These are phyloP conservation scores for Allobates femoralis DNA, from an alignment of 2,797 vertebrate genomes.

Conservation along the genomic window DNA sequence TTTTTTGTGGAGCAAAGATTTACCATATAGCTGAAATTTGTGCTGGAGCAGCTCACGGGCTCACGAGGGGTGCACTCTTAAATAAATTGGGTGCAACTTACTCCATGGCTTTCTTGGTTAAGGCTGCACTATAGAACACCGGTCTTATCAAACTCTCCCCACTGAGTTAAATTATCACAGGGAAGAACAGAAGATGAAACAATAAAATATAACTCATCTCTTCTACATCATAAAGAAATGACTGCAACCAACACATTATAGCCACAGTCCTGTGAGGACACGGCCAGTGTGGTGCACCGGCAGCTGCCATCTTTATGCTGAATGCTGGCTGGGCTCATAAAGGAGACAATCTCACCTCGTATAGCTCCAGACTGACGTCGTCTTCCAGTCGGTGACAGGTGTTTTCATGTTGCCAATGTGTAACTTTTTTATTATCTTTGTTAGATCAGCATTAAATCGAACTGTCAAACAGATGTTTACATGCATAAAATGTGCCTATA, in stretches of 20 bases:
- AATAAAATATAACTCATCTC: neutral
- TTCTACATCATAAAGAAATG: neutral
- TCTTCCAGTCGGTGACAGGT: neutral
- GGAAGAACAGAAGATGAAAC: too few relatives aligned
- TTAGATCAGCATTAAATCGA: constrained; percentile 52
- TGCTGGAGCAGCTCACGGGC: too few relatives aligned
- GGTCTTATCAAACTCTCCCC: too few relatives aligned
- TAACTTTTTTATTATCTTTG: constrained; percentile 36
- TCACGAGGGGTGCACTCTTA: too few relatives aligned
- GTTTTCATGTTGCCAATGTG: constrained; percentile 31
- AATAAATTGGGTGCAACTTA: too few relatives aligned
- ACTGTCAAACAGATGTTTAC: constrained; percentile 56
- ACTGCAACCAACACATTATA: neutral
- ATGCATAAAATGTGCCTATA: constrained; percentile 43
- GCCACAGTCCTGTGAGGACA: neutral
- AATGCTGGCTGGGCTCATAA: neutral
- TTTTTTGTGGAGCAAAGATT: too few relatives aligned
- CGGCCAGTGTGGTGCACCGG: rapidly evolving
- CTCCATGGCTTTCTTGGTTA: too few relatives aligned
- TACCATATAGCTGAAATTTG: too few relatives aligned
- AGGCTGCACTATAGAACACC: too few relatives aligned
- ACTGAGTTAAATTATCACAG: too few relatives aligned
- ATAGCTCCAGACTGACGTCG: neutral
- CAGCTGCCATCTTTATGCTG: neutral
- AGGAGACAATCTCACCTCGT: neutral